These are phyloP conservation scores for Eubasilissa splendida DNA, from an alignment of 2,888 invertebrate genomes.

Conservation along the genomic window DNA sequence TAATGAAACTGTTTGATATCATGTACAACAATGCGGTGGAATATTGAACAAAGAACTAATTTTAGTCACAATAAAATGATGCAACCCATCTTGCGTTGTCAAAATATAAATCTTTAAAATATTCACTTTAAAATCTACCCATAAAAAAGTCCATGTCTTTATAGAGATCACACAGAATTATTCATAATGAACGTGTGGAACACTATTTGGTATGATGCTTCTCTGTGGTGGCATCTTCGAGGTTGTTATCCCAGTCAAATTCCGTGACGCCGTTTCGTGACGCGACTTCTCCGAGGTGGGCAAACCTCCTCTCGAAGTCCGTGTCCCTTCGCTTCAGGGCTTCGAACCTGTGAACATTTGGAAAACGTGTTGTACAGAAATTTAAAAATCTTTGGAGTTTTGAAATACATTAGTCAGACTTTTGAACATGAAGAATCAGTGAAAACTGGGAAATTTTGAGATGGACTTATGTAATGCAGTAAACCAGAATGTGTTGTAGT, in stretches of 20 bases:
- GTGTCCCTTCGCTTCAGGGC: slow-evolving; percentile 84
- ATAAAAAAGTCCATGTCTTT: slow-evolving; percentile 36
- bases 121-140: slow-evolving; percentile 4
- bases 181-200: not conserved
- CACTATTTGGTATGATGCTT: slow-evolving; percentile 17
- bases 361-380: not conserved
- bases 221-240: slow-evolving; percentile 78
- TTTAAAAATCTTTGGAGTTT: too few relatives aligned
- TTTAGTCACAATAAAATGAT: too few relatives aligned
- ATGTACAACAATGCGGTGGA: too few relatives aligned
- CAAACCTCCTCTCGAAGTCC: slow-evolving; percentile 87
- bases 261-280: slow-evolving; percentile 84
- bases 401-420: too few relatives aligned
- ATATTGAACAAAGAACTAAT: too few relatives aligned
- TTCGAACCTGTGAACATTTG: slow-evolving; percentile 77
- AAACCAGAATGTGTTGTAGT: too few relatives aligned
- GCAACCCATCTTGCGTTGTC: too few relatives aligned
- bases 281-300: slow-evolving; percentile 87
- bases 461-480: too few relatives aligned
- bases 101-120: not conserved
- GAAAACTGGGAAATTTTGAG: too few relatives aligned
- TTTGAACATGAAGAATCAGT: too few relatives aligned
- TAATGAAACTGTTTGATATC: too few relatives aligned
- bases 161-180: slow-evolving; percentile 34
- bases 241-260: slow-evolving; percentile 91